Evolutionary conservation across 1,140 invertebrate genomes (phyloP), one percentile per base, ranked within the genome.

Genomic region (Chelonus insularis): DNA sequence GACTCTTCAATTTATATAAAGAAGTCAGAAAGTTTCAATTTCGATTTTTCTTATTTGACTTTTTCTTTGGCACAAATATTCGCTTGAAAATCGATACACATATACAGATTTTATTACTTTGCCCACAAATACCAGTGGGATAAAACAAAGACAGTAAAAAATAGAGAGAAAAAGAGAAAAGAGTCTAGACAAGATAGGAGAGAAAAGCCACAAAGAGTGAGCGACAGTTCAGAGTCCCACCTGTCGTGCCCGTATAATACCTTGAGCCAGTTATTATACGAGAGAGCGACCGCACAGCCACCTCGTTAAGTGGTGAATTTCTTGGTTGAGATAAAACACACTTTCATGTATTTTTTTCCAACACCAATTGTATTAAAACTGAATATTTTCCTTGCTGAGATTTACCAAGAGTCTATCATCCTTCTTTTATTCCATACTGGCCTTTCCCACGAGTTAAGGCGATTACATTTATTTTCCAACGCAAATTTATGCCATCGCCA

Each of bases 241-340:
- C 68, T 67, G 70, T 72, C 70, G 60, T 52, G 67, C 65, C 41
- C 60, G 54, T 72, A 70, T 72, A 71, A 72, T 72, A 72, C 68
- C 63, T 67, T 70, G 69, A 72, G 67, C 70, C 68, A 60, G 57
- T 64, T 72, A 71, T 71, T 71, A 72, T 60, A 64, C 60, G 64
- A 68, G 60, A 41, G 60, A 62, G 65, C 62, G 60, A 55, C 36
- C 62, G 29, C 34, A n/a, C 37, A 23, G 43, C 32, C 43, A 37
- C 32, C 57, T 60, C 52, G 62, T 60, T 64, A 60, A 57, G 62
- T 60, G 57, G 51, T 45, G 43, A 57, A 64, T 64, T 60, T 64
- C 48, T 41, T 51, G 57, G 37, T 60, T 47, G 43, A 52, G 51
- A 64, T 60, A 56, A 60, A 64, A 57, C 36, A 14, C 43, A 21